phyloP scores from a whole-genome alignment of 2,888 invertebrate species.

The Euspilapteryx auroguttella region DNA sequence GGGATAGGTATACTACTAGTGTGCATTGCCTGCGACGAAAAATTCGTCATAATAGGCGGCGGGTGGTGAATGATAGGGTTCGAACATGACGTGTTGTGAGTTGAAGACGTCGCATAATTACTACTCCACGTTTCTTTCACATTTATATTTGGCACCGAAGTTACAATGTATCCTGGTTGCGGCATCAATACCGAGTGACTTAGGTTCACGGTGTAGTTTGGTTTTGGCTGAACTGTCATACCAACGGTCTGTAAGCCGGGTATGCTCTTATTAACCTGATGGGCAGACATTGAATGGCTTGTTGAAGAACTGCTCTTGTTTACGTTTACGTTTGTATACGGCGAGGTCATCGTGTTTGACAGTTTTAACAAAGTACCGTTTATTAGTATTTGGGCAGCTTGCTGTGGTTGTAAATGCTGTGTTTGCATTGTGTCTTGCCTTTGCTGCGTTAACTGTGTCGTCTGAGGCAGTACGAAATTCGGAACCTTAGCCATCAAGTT shows the following conservation, averaged over 20 bases:
- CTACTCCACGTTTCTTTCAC: conserved; percentile 52
- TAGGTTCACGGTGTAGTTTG: conserved; percentile 52
- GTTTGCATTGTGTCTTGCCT: conserved; percentile 15
- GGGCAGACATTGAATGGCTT: conserved; percentile 33
- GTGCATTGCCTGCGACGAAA: conserved; percentile 31
- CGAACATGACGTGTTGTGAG: conserved; percentile 27
- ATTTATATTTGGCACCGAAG: conserved; percentile 56
- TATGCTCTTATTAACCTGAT: conserved; percentile 50
- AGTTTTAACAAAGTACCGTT: conserved; percentile 55
- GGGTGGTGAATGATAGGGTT: conserved; percentile 37
- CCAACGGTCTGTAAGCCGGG: conserved; percentile 44
- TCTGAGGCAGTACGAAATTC: conserved; percentile 50
- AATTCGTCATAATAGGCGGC: conserved; percentile 32
- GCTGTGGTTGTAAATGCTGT: conserved; percentile 43
- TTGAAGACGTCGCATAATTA: conserved; percentile 22
- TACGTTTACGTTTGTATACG: conserved; percentile 31
- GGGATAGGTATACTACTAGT: conserved; percentile 50
- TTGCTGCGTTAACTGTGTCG: conserved; percentile 28
- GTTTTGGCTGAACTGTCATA: conserved; percentile 52
- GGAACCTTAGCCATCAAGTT: conserved; percentile 62
- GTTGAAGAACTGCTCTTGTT: conserved; percentile 32
- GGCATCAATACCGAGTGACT: conserved; percentile 50
- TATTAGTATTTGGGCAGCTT: conserved; percentile 46
- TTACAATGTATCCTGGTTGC: conserved; percentile 51
- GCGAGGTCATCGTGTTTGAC: conserved; percentile 31